These are phyloP conservation scores for Meriones unguiculatus DNA, from an alignment of 2,113 vertebrate genomes.

Conservation along the genomic window DNA sequence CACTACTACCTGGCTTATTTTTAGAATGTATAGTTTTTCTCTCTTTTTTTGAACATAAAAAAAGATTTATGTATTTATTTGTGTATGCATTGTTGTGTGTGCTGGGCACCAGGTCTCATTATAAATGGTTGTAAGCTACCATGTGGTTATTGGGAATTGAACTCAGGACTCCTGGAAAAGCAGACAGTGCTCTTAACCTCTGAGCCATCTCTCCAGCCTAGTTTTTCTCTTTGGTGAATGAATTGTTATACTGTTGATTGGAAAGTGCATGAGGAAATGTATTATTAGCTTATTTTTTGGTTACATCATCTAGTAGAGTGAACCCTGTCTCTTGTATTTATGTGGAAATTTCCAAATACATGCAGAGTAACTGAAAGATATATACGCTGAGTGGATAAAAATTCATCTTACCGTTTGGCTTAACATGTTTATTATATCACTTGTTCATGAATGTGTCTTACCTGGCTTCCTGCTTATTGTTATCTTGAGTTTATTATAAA, in stretches of 20 bases:
- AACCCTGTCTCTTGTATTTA: neutral
- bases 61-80: no score
- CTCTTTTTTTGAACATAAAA: no score
- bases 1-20: neutral
- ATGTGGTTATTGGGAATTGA: no score
- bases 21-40: neutral
- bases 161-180: no score
- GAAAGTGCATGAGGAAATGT: neutral
- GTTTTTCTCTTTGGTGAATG: neutral
- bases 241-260: neutral
- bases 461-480: neutral
- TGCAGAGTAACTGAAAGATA: neutral
- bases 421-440: neutral
- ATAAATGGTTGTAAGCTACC: no score
- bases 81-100: no score
- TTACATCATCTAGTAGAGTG: neutral
- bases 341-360: neutral
- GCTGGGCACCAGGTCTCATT: no score
- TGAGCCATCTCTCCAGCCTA: no score
- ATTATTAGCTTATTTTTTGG: neutral
- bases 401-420: neutral
- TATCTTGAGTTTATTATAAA: neutral
- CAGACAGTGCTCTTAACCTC: no score
- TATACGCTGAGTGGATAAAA: neutral
- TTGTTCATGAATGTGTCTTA: neutral